Evolutionary conservation across 2,888 invertebrate species (phyloP).

Genomic region (Cylindroiulus punctatus): DNA sequence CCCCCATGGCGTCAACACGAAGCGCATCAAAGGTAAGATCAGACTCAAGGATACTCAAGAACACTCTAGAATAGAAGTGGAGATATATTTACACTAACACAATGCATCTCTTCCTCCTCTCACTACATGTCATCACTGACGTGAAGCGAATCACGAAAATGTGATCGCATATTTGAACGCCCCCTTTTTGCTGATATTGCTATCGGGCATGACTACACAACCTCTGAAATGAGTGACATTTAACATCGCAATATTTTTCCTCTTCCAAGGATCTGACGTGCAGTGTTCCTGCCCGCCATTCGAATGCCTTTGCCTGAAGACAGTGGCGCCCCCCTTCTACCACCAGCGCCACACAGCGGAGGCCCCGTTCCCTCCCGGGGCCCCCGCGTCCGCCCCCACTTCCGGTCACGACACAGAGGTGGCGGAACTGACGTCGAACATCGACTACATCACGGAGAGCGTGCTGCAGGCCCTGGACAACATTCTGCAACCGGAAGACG

Average conservation of each 20-base stretch:
- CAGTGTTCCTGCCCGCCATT: constrained; percentile 61
- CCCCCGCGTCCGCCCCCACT: background rate
- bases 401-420: constrained; percentile 46
- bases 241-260: constrained; percentile 11
- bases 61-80: too few species aligned
- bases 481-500: constrained; percentile 45
- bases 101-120: too few species aligned
- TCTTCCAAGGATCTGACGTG: constrained; percentile 38
- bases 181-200: too few species aligned
- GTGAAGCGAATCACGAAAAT: too few species aligned
- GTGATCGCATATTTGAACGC: too few species aligned
- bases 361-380: background rate
- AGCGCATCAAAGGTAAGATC: background rate
- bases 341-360: background rate
- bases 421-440: background rate
- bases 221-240: too few species aligned
- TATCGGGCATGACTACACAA: too few species aligned
- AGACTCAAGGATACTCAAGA: too few species aligned
- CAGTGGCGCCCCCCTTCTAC: background rate
- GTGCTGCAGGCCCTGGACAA: constrained; percentile 49
- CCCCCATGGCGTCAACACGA: background rate
- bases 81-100: too few species aligned
- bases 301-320: constrained; percentile 59
- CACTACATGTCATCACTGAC: too few species aligned
- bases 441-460: constrained; percentile 49